Evolutionary conservation across 2,888 invertebrate species (phyloP).

Genomic region (Heteromyza rotundicornis): DNA sequence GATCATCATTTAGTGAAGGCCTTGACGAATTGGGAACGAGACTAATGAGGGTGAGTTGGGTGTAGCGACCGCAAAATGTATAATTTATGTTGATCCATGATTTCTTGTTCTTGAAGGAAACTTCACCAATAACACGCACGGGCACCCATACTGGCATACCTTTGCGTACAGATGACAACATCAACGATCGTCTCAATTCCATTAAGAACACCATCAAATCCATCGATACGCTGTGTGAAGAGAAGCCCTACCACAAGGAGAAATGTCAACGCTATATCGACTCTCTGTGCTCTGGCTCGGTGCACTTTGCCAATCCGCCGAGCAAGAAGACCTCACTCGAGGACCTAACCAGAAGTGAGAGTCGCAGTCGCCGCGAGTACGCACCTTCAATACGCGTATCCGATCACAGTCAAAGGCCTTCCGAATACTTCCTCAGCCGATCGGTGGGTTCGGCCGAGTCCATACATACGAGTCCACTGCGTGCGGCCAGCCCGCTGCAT

Average conservation of each 20-base stretch:
- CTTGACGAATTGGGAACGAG: conserved; percentile 49
- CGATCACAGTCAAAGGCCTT: conserved; percentile 34
- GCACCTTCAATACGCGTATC: conserved; percentile 51
- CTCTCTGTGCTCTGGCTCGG: conserved; percentile 53
- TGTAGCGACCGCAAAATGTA: neutral
- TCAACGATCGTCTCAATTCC: conserved; percentile 59
- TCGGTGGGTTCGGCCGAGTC: conserved; percentile 53
- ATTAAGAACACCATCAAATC: conserved; percentile 63
- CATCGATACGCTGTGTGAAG: conserved; percentile 61
- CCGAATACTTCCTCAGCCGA: conserved; percentile 41
- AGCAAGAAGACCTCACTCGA: conserved; percentile 49
- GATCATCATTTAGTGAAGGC: conserved; percentile 40
- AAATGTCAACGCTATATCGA: conserved; percentile 61
- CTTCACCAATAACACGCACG: conserved; percentile 52
- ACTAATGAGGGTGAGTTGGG: conserved; percentile 49
- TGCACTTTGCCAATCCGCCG: conserved; percentile 42
- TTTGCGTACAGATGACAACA: conserved; percentile 59
- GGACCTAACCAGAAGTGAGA: conserved; percentile 47
- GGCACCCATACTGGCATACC: conserved; percentile 57
- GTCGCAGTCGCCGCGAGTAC: conserved; percentile 42
- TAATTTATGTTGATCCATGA: neutral
- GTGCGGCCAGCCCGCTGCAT: conserved; percentile 47
- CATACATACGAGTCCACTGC: conserved; percentile 46
- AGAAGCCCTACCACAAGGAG: conserved; percentile 55
- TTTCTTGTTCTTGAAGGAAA: conserved; percentile 40